Percentiles rank a stretch among this genome's conserved stretches.
These are phyloP conservation scores for Amazona vittata DNA, from an alignment of 2,113 vertebrate species.

Conservation along the genomic window DNA sequence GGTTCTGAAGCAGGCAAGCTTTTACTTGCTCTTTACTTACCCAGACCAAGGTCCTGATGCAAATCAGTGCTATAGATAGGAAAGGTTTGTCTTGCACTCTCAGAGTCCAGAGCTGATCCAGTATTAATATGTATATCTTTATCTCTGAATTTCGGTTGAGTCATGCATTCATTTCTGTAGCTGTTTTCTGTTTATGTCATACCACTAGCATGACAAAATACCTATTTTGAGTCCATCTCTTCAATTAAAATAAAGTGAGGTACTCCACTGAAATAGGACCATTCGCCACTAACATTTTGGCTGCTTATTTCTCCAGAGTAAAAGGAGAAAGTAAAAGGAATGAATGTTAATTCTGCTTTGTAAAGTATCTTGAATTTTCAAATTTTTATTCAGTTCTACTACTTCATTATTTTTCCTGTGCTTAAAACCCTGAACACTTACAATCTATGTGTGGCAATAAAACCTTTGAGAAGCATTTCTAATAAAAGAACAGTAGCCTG, in stretches of 20 bases:
- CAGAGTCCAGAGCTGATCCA: neutral
- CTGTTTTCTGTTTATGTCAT: neutral
- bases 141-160: neutral
- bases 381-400: neutral
- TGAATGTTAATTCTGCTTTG: neutral
- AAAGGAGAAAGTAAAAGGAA: neutral
- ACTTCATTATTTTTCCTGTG: neutral
- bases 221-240: neutral
- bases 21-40: neutral
- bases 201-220: neutral
- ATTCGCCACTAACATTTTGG: neutral
- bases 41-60: neutral
- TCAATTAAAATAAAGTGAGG: neutral
- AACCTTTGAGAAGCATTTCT: neutral
- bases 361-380: neutral
- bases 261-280: neutral
- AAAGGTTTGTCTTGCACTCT: neutral
- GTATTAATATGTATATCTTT: neutral
- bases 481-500: slow-evolving; percentile 40
- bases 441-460: neutral
- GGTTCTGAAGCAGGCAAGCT: neutral
- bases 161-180: neutral
- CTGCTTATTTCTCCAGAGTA: neutral
- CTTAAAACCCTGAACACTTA: neutral
- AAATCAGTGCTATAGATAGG: neutral